Percentiles rank a stretch among this genome's conserved stretches.
Conservation (phyloP, 2,888 invertebrate genomes). For the Cremastobaeus sp. region DNA sequence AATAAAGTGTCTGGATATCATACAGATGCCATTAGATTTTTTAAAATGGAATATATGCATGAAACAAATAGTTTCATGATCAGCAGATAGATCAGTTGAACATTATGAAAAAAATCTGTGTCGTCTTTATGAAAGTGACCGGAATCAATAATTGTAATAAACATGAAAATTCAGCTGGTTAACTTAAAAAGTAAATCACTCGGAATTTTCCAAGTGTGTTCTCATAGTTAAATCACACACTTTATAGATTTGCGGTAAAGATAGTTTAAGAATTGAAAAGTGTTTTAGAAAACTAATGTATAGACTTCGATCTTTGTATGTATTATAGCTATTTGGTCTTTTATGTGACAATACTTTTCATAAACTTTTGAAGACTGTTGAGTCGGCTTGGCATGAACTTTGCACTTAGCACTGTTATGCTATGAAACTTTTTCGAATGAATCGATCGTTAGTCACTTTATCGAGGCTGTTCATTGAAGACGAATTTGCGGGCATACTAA, state of each 20-base stretch:
- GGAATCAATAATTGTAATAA: too few relatives aligned
- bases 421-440: conserved; percentile 64
- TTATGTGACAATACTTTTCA: conserved; percentile 54
- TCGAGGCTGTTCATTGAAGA: conserved; percentile 28
- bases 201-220: too few relatives aligned
- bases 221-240: too few relatives aligned
- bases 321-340: conserved; percentile 53
- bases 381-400: conserved; percentile 63
- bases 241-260: conserved; percentile 27
- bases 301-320: conserved; percentile 36
- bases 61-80: too few relatives aligned
- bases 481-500: conserved; percentile 47
- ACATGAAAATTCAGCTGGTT: too few relatives aligned
- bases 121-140: too few relatives aligned
- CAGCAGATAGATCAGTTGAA: too few relatives aligned
- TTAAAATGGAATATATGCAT: too few relatives aligned
- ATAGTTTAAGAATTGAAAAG: conserved; percentile 42
- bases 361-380: conserved; percentile 53
- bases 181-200: too few relatives aligned
- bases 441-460: conserved; percentile 44
- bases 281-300: conserved; percentile 50
- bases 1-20: too few relatives aligned
- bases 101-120: too few relatives aligned
- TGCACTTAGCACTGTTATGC: conserved; percentile 63
- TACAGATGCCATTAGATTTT: too few relatives aligned